Evolutionary conservation across 2,888 invertebrate species (phyloP).

Genomic region (Pristionchus fissidentatus): DNA sequence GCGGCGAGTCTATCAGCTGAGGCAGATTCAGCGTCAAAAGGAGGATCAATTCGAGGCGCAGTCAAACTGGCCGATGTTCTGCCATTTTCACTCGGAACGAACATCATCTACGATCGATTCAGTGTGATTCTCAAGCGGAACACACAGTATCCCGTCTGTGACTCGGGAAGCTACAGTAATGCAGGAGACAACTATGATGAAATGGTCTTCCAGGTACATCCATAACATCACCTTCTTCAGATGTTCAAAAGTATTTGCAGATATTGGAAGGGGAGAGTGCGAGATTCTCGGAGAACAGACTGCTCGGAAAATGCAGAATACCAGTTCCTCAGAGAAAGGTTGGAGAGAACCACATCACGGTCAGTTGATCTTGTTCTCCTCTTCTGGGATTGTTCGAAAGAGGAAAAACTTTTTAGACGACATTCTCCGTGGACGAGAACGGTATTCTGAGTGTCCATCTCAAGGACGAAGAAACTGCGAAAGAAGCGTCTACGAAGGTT

Average conservation of each 20-base stretch:
- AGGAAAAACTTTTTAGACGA: neutral
- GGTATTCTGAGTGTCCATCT: neutral
- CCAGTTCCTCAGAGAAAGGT: neutral
- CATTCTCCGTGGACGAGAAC: neutral
- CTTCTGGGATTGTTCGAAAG: too few relatives aligned
- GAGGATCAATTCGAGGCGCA: slow-evolving; percentile 11
- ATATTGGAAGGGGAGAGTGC: slow-evolving; percentile 9
- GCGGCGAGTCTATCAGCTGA: neutral
- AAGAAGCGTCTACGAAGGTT: neutral
- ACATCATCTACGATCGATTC: neutral
- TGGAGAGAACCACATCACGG: neutral
- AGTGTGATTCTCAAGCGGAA: slow-evolving; percentile 27
- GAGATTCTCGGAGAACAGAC: neutral
- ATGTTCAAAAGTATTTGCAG: neutral
- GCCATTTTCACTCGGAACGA: slow-evolving; percentile 23
- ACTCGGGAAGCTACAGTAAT: neutral
- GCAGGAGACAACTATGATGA: neutral
- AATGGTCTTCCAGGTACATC: slow-evolving; percentile 19
- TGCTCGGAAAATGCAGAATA: neutral
- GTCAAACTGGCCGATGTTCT: slow-evolving; percentile 35
- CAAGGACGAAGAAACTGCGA: neutral
- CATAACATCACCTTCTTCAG: neutral
- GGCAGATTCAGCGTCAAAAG: neutral
- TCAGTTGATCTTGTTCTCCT: neutral
- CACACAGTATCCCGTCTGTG: neutral